Base-by-base conservation (phyloP, 2,113 vertebrate genomes). In the Nothoprocta perdicaria region DNA sequence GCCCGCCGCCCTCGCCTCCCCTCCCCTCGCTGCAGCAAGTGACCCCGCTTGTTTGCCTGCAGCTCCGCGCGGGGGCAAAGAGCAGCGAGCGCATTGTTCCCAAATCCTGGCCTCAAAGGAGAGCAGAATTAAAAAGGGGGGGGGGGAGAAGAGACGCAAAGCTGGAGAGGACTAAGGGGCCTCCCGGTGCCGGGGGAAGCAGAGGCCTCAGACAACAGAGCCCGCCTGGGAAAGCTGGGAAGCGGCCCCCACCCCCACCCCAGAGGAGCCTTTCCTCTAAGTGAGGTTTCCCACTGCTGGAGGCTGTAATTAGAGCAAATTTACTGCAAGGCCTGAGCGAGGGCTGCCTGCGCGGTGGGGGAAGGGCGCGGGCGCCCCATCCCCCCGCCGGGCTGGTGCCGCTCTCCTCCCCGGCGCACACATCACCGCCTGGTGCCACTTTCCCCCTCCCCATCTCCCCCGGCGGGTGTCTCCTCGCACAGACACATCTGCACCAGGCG, bases 231-330 rank as follows among this genome's bases (percentile, higher is more conserved):
- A 92, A 96, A 92, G 94, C 96, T 95, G 83, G 81, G 89, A 95
- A 94, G 89, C 38, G 6, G 5, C 92, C 94, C 95, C 94, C 86
- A 12, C 96, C 95, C 96, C 96, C 96, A 97, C 89, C 71, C 76
- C 50, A 88, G 95, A 92, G 91, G 80, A 97, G 94, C 96, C 95
- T 91, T 97, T 97, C 94, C 97, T 97, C 95, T 97, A 96, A 97
- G 96, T 97, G 97, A 98, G 96, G 97, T 97, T 98, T 98, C 97
- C 97, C 97, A 97, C 95, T 84, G 96, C 97, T 97, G 96, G 97
- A 97, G 97, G 97, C 96, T 97, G 96, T 98, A 98, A 98, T 98
- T 98, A 98, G 97, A 97, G 96, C 97, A 96, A 97, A 97, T 94
- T 94, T 96, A 97, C 97, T 96, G 97, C 97, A 97, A 96, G 89